Evolutionary conservation across 2,888 invertebrate species (phyloP), one percentile per base, ranked within the genome.

Genomic region (Sicus ferrugineus): DNA sequence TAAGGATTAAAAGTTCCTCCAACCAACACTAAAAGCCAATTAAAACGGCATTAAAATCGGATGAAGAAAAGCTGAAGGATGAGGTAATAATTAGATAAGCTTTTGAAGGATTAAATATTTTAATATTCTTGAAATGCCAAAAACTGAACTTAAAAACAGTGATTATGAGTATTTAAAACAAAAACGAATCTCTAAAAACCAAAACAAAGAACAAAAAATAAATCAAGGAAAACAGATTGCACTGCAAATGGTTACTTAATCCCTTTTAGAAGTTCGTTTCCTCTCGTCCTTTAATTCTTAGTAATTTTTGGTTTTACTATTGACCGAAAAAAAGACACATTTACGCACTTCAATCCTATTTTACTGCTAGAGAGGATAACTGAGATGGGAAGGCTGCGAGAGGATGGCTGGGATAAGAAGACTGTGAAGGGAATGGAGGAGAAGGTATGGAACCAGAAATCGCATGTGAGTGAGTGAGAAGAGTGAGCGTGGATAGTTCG

Each of bases 271-370:
- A 42, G 16, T n/a, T n/a, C 3, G n/a, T n/a, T n/a, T n/a, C n/a
- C 42, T 21, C 26, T 54, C 6, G 23, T 31, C 46, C 19, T 48
- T 42, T 46, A 67, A 67, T 67, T 58, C 67, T 67, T 67, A 67
- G 58, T 66, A 66, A 66, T 66, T 58, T 67, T 67, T 58, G 56
- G 67, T 28, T 58, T 66, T 58, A 46, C 30, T 42, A 58, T 23
- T 58, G 58, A 31, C 67, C 67, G 31, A 31, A 64, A 64, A 16
- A 26, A 50, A 30, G 52, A 64, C 52, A 52, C 52, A 34, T 50
- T n/a, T 52, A 14, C 64, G 26, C 52, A 64, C 31, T 52, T 46
- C 46, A n/a, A 46, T 23, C 14, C 30, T 6, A 14, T 14, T 42
- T 42, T 9, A 9, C 42, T 42, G 6, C 38, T 38, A 38, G 7